These are phyloP conservation scores for Monopterus albus DNA, from an alignment of 2,113 vertebrate genomes.

Conservation along the genomic window DNA sequence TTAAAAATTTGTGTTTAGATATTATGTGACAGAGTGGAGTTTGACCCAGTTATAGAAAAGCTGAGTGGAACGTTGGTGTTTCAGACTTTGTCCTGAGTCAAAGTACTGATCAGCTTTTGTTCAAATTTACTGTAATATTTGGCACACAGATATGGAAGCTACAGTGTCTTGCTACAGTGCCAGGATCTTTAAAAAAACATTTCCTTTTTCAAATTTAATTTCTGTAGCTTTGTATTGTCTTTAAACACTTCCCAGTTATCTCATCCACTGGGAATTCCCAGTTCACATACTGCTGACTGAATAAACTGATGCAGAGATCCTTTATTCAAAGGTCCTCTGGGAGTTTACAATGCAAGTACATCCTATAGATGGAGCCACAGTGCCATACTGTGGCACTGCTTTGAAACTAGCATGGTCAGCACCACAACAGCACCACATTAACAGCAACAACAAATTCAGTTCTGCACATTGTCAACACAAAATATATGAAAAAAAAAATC, in stretches of 20 bases:
- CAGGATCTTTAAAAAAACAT: too few relatives aligned
- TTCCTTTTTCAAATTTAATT: not conserved
- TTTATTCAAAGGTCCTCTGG: not conserved
- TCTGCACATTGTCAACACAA: too few relatives aligned
- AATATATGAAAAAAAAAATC: too few relatives aligned
- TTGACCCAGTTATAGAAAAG: not conserved
- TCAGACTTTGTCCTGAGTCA: not conserved
- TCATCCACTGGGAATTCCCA: not conserved
- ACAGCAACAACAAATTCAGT: too few relatives aligned
- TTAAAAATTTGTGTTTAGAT: not conserved
- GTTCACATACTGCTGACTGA: not conserved
- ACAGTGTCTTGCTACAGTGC: too few relatives aligned
- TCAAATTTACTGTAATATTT: too few relatives aligned
- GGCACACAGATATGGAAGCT: too few relatives aligned
- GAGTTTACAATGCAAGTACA: too few relatives aligned
- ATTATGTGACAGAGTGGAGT: not conserved
- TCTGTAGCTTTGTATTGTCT: not conserved
- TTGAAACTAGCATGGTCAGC: too few relatives aligned
- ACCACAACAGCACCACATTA: too few relatives aligned
- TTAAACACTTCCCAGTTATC: not conserved
- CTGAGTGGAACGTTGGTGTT: not conserved
- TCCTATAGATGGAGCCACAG: constrained; percentile 44
- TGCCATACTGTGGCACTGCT: not conserved
- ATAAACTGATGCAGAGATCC: not conserved
- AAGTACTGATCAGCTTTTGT: too few relatives aligned